Evolutionary conservation across 1,140 invertebrate genomes (phyloP), one percentile per base, ranked within the genome.

Genomic region (Drosophila pectinifera): DNA sequence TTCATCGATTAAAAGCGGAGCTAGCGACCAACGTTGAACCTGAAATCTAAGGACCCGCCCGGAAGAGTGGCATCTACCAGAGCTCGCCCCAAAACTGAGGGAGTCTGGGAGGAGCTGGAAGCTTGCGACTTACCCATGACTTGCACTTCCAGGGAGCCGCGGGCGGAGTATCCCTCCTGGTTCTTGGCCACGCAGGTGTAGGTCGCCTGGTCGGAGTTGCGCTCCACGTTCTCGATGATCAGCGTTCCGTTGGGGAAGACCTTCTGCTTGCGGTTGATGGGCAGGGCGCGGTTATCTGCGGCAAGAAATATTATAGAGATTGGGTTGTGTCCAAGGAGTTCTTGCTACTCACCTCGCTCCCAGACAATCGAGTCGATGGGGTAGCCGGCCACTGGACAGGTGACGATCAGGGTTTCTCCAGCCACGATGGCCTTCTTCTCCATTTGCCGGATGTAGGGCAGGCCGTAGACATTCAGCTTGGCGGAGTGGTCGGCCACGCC

Each of bases 171-270:
- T 43, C 97, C 97, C 92, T 98, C 97, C 48, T 96, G 94, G 92
- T 98, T 98, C 84, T 96, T 96, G 8, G 97, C 98, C 6, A 98
- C 96, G 92, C 98, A 99, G 0, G 96, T 98, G 93, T 99, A 99
- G 1, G 96, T 96, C 3, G 98, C 98, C 92, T 98, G 97, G 93
- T 99, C 98, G 58, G 96, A 96, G 74, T 95, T 94, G 28, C 97
- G 94, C 92, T 99, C 97, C 2, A 99, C 97, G 91, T 98, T 98
- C 91, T 97, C 96, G 78, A 99, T 98, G 53, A 98, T 97, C 1
- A 99, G 94, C 0, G 97, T 98, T 49, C 98, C 98, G 89, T 99
- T 98, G 26, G 96, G 95, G 93, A 97, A 98, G 16, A 98, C 97
- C 86, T 97, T 97, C 89, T 99, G 98, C 82, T 98, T 97, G 80